Base-by-base conservation (phyloP, 2,113 vertebrate genomes). In the Mustelus asterias region DNA sequence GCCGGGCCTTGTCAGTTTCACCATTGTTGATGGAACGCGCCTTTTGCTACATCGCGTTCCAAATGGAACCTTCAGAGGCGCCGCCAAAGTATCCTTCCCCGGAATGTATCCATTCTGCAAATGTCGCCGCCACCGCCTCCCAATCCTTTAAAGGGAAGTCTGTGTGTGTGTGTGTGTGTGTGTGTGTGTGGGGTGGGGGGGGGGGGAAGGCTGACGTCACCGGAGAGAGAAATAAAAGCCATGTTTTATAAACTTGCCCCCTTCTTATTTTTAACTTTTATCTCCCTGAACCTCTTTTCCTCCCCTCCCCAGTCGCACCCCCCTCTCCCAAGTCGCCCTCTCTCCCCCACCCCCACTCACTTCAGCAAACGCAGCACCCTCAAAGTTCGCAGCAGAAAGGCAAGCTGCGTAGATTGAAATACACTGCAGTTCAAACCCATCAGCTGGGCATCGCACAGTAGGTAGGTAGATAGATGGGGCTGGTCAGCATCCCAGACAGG, bases 51-150 rank as follows among this genome's bases (percentile, higher is more conserved):
- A 69, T 72, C 44, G 48, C 94, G 94, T 72, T 95, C 94, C 41
- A 95, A 95, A 95, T 95, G 94, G 94, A 95, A 95, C 44, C 94
- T 44, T 70, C 93, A 48, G 29, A 29, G 26, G 94, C 94, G 69
- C 94, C 94, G 69, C 94, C 20, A 65, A 93, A 65, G 60, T 93
- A 93, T 93, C 89, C 89, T 11, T 24, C 65, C 60, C 89, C 58
- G n/a, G 48, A 93, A 93, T 93, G 89, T 93, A 93, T 93, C 89
- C 89, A 65, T 93, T 93, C 89, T 93, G 60, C 60, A 65, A 93
- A 93, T 93, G 89, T 65, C 89, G 94, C 60, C 89, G 94, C 60
- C 60, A 63, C 41, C 69, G 94, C 29, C 24, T 95, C 72, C 94
- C 24, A 26, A 44, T 26, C 37, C 20, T 58, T 89, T 29, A 16